These are phyloP conservation scores for Epizoanthus scotinus DNA, from an alignment of 92 coral and sea anemone genomes.

Conservation along the genomic window DNA sequence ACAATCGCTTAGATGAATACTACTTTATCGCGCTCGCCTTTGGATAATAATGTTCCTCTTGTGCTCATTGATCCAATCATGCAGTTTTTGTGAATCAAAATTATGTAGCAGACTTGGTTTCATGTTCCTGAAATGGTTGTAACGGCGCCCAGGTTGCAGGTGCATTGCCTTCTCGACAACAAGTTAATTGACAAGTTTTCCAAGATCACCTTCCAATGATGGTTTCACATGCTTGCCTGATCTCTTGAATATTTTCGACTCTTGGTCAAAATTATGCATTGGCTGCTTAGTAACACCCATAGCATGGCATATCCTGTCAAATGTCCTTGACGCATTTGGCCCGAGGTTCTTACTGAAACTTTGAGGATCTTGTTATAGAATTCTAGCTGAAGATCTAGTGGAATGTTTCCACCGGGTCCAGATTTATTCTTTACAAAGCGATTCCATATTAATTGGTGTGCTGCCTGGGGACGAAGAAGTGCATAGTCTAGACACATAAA, in stretches of 20 bases:
- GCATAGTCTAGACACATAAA: conserved; percentile 69
- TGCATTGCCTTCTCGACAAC: conserved; percentile 61
- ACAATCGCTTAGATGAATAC: too few species aligned
- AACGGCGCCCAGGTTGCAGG: conserved; percentile 68
- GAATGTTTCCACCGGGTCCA: conserved; percentile 62
- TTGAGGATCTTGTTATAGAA: conserved; percentile 61
- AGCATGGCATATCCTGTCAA: conserved; percentile 72
- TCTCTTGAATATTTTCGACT: conserved; percentile 44
- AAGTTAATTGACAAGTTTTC: conserved; percentile 62
- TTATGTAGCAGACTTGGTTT: conserved; percentile 57
- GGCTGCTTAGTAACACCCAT: conserved; percentile 61
- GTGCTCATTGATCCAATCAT: conserved; percentile 60
- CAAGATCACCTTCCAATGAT: conserved; percentile 5
- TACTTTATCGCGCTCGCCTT: conserved; percentile 53
- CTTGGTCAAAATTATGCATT: conserved; percentile 62
- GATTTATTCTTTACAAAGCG: conserved; percentile 55
- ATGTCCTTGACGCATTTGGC: conserved; percentile 68
- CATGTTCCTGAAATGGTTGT: conserved; percentile 54
- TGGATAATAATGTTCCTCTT: conserved; percentile 58
- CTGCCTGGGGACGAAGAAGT: conserved; percentile 62
- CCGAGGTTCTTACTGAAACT: conserved; percentile 63
- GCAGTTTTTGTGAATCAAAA: conserved; percentile 63
- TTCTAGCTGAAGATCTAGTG: conserved; percentile 58
- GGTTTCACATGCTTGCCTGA: conserved; percentile 24
- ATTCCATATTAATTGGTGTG: conserved; percentile 73